A percentile compares a stretch with the other conserved stretches of the same genome.
phyloP scores from a whole-genome alignment of 1,140 invertebrate species.

The Tribolium castaneum region DNA sequence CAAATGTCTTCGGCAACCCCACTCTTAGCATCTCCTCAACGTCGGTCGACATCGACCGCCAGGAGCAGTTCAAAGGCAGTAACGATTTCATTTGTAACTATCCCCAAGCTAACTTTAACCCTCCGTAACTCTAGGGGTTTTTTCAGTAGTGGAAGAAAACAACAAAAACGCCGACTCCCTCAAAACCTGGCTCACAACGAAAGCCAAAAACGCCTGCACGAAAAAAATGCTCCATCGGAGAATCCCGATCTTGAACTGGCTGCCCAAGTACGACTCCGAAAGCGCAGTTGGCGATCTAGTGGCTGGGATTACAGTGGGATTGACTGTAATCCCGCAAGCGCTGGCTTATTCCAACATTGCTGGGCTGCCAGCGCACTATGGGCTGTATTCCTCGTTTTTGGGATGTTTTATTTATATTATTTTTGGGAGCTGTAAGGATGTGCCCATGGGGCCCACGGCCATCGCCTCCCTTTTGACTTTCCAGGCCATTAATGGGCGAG shows the following conservation, averaged over 20 bases:
- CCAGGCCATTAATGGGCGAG: conserved; percentile 75
- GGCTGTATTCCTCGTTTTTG: conserved; percentile 91
- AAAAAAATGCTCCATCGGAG: conserved; percentile 77
- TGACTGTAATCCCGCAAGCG: conserved; percentile 85
- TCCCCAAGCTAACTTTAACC: conserved; percentile 21
- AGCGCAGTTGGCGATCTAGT: conserved; percentile 77
- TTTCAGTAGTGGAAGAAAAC: conserved; percentile 53
- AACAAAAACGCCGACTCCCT: conserved; percentile 45
- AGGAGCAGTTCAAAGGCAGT: conserved; percentile 62
- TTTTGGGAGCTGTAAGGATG: conserved; percentile 90
- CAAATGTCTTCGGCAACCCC: conserved; percentile 63
- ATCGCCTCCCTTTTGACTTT: conserved; percentile 85
- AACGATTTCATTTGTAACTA: conserved; percentile 66
- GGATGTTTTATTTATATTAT: conserved; percentile 92
- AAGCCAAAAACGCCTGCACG: conserved; percentile 65
- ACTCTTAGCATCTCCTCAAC: conserved; percentile 56
- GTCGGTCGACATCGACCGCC: conserved; percentile 49
- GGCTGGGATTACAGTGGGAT: conserved; percentile 86
- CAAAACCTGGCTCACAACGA: conserved; percentile 61
- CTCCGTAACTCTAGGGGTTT: background rate
- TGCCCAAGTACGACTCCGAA: conserved; percentile 76
- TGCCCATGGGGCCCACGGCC: conserved; percentile 89
- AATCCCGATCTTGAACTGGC: conserved; percentile 78
- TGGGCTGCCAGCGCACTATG: conserved; percentile 83
- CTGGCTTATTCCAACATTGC: conserved; percentile 88